Evolutionary conservation across 2,797 vertebrate genomes (phyloP).

Genomic region (Kryptolebias ocellatus): DNA sequence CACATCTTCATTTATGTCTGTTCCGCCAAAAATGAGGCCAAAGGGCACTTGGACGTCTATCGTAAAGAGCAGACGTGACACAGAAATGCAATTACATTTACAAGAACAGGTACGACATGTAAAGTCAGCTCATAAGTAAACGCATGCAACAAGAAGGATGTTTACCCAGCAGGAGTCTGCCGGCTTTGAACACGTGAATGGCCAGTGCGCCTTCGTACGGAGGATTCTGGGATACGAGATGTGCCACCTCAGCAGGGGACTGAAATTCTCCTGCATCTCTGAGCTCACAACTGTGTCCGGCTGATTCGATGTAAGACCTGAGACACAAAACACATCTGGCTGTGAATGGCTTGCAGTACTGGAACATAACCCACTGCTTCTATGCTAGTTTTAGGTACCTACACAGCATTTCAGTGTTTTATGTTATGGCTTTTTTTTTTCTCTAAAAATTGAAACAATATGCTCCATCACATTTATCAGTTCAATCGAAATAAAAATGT

Average conservation of each 20-base stretch:
- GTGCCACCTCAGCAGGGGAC: constrained; percentile 78
- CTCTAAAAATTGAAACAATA: not conserved
- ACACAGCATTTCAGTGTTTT: not conserved
- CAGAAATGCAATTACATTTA: constrained; percentile 26
- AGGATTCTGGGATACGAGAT: constrained; percentile 71
- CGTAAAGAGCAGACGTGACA: constrained; percentile 55
- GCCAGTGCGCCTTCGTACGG: constrained; percentile 85
- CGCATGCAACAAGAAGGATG: not conserved
- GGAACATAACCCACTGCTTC: not conserved
- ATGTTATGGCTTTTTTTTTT: not conserved
- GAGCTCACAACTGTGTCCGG: constrained; percentile 89
- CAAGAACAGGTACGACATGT: not conserved
- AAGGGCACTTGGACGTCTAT: constrained; percentile 88
- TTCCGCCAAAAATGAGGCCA: constrained; percentile 94
- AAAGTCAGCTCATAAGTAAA: not conserved
- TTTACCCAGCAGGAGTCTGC: constrained; percentile 89
- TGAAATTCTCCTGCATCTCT: constrained; percentile 82
- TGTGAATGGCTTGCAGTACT: not conserved
- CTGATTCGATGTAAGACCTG: constrained; percentile 88
- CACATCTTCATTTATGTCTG: constrained; percentile 95
- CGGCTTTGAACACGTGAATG: constrained; percentile 91
- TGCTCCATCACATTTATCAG: too few relatives aligned
- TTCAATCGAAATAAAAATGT: too few relatives aligned
- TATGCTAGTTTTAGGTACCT: not conserved
- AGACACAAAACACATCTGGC: constrained; percentile 36